Base-by-base conservation (phyloP, 2,888 invertebrate genomes). In the Drosophila borborema region DNA sequence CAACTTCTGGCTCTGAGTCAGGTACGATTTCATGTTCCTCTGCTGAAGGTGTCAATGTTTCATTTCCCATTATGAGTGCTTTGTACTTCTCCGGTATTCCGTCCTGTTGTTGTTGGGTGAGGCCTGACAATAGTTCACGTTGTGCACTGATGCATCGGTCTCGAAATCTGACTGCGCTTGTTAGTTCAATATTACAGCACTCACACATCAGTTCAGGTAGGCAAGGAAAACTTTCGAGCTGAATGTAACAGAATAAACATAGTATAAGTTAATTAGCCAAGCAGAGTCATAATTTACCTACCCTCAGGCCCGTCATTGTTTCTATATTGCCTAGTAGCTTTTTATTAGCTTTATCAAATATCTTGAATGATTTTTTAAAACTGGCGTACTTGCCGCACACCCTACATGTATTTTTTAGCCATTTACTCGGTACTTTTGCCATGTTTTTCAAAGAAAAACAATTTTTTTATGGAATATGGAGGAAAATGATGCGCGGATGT, bases 371-470 rank as follows among this genome's bases (percentile, higher is more conserved):
- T 55, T 87, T 77, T 28, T 89, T 89, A 28, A 65, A 78, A 53
- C 89, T 85, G 4, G 89, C 85, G 48, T 85, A 85, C 60, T 85
- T 89, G 12, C 82, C 88, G 34, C 85, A 85, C 36, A 85, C 89
- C 2, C 89, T 63, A 72, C 85, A 85, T 16, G 90, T 89, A 51
- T 82, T 85, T 64, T 87, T 89, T 4, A 81, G 58, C 38, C 81
- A 73, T 79, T 81, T 89, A 59, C 73, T 69, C 4, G 43, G 64
- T 10, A 72, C 73, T 54, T 89, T 84, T 18, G 83, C 72, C 83
- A 89, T 84, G 16, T 36, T 74, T 74, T 70, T 41, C 12, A 3
- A 43, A 49, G 43, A 28, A 71, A 70, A 74, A 69, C 54, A 62
- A 82, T 34, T 61, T 69, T 69, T 70, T 41, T 53, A 3, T 51